A percentile compares a stretch with the other conserved stretches of the same genome.
Evolutionary conservation across 1,140 invertebrate species (phyloP).

Genomic region (Heterodera schachtii): DNA sequence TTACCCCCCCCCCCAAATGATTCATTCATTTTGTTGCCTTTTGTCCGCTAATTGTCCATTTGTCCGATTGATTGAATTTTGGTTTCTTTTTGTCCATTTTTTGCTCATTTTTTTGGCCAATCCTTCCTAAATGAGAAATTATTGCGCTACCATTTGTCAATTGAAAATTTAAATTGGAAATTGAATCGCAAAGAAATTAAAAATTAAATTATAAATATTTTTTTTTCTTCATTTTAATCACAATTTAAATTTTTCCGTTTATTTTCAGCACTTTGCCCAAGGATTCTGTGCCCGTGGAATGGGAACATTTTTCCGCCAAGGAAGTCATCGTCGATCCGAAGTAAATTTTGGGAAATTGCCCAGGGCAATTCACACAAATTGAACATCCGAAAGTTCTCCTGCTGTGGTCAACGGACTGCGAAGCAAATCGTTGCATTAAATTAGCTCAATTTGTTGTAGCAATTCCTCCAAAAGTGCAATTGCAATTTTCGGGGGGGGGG

Average conservation of each 20-base stretch:
- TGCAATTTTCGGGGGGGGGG: background rate
- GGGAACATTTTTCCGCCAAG: conserved; percentile 54
- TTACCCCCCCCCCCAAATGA: too few relatives aligned
- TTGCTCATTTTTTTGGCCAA: background rate
- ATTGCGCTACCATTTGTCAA: background rate
- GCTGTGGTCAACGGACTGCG: background rate
- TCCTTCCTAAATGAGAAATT: too few relatives aligned
- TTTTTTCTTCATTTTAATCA: background rate
- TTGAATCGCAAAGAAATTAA: background rate
- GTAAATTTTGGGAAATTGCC: conserved; percentile 40
- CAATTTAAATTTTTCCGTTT: background rate
- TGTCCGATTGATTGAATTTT: too few relatives aligned
- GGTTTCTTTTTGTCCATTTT: too few relatives aligned
- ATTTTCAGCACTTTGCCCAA: conserved; percentile 61
- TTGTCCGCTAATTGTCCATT: too few relatives aligned
- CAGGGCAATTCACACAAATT: conserved; percentile 13
- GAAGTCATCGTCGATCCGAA: conserved; percentile 61
- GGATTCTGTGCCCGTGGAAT: conserved; percentile 52
- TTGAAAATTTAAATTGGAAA: background rate
- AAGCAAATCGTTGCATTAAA: too few relatives aligned
- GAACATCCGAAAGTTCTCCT: background rate
- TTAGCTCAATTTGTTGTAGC: too few relatives aligned
- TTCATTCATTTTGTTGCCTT: too few relatives aligned
- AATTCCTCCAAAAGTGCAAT: too few relatives aligned
- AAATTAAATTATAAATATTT: background rate